These are phyloP conservation scores for Pelobates cultripes DNA, from an alignment of 2,797 vertebrate species.

Conservation along the genomic window DNA sequence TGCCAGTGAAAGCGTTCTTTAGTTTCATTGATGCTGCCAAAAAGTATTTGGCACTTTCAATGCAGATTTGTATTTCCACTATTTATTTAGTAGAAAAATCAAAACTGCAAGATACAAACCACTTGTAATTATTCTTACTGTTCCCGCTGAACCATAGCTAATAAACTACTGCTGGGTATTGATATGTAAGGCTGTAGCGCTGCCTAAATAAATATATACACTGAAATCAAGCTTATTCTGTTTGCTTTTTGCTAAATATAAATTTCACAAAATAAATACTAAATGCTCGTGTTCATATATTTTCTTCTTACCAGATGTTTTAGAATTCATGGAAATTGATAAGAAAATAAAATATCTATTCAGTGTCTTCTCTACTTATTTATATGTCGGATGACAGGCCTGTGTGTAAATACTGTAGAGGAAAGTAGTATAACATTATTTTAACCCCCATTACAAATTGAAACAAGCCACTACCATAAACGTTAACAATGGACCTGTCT, in stretches of 20 bases:
- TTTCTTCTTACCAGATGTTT: no score
- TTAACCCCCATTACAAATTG: no score
- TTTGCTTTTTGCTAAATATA: background rate
- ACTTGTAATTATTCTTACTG: slow-evolving; percentile 46
- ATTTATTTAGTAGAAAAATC: slow-evolving; percentile 37
- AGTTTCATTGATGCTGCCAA: slow-evolving; percentile 43
- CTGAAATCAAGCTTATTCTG: background rate
- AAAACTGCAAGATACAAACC: slow-evolving; percentile 26
- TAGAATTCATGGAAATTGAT: no score
- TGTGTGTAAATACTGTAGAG: no score
- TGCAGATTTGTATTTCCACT: background rate
- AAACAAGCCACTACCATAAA: no score
- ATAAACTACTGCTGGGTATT: slow-evolving; percentile 27
- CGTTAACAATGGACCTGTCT: no score
- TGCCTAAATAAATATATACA: slow-evolving; percentile 18
- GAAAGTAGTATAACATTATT: no score
- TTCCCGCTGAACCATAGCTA: slow-evolving; percentile 35
- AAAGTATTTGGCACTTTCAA: slow-evolving; percentile 26
- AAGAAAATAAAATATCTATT: no score
- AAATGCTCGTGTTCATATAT: background rate
- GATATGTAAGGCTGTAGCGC: background rate
- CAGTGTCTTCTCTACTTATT: no score
- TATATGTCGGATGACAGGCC: no score
- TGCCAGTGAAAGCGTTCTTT: slow-evolving; percentile 24
- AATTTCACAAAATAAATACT: background rate